Base-by-base conservation (phyloP, 2,888 invertebrate species). In the Gibbula magus region DNA sequence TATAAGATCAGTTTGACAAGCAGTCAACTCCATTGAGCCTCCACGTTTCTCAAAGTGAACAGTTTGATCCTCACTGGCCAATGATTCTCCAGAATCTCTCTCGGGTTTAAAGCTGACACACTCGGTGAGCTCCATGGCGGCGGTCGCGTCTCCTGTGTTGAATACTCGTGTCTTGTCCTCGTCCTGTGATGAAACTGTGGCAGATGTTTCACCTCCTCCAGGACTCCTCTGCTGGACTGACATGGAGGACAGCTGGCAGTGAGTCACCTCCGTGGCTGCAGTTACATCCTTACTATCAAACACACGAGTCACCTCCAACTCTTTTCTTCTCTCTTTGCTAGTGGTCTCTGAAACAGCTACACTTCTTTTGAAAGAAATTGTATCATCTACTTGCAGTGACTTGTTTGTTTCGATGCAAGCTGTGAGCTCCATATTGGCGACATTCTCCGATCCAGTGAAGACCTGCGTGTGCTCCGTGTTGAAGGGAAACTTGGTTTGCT, bases 91-190 rank as follows among this genome's bases (percentile, higher is more conserved):
- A 16, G 61, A 61, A 13, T 20, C 29, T 10, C 29, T 25, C 61
- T 13, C 25, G 4, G 29, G 16, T 16, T 61, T 61, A n/a, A 29
- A 25, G 18, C 22, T 70, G 35, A 32, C 5, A 70, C 70, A 70
- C 39, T 70, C 70, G 10, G 70, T 70, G 35, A 70, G 20, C 16
- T 70, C 70, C 78, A 78, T 78, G 25, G 32, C 54, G 2, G 78
- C 73, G 22, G 45, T 66, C n/a, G 53, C 25, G 32, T 78, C 78
- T 10, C 25, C 45, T 5, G 29, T 53, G 10, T 52, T 39, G 73
- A 78, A 78, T 51, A 78, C 22, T 45, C 66, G 2, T 2, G 51
- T 78, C 25, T 25, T 78, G 18, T 78, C 67, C 16, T 61, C 18
- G 4, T 61, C 61, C 25, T 22, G 25, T 0, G 61, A 16, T 61